phyloP scores from a whole-genome alignment of 2,888 invertebrate genomes.

The Agrypnus murinus region DNA sequence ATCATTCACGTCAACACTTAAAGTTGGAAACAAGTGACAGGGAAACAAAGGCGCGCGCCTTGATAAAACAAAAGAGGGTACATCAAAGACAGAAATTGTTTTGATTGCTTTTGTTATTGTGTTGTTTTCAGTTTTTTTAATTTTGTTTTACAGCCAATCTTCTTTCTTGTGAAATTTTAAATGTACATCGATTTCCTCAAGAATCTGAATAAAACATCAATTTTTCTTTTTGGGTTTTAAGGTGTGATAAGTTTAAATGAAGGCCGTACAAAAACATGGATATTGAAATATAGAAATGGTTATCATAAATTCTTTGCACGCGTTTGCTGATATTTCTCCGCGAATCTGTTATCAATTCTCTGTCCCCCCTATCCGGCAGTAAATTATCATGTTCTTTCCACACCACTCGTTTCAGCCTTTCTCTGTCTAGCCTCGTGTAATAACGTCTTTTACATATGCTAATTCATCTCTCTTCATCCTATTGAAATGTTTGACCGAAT shows the following conservation, averaged over 20 bases:
- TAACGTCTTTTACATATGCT: constrained; percentile 45
- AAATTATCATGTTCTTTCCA: constrained; percentile 55
- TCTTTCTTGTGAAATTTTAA: not conserved
- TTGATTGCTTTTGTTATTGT: constrained; percentile 46
- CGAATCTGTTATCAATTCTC: constrained; percentile 56
- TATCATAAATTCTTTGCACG: constrained; percentile 55
- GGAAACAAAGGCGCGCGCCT: constrained; percentile 48
- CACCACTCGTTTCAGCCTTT: constrained; percentile 45
- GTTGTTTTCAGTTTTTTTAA: constrained; percentile 6
- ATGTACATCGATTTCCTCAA: no score
- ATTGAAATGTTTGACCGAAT: constrained; percentile 47
- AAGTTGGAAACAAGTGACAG: constrained; percentile 52
- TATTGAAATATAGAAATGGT: constrained; percentile 45
- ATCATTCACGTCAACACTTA: constrained; percentile 56
- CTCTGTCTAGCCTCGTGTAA: constrained; percentile 44
- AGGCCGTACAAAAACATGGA: constrained; percentile 29
- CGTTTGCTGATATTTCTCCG: constrained; percentile 54
- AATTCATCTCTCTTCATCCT: constrained; percentile 46
- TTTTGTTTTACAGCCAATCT: not conserved
- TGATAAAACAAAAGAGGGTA: constrained; percentile 47
- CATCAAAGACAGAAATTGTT: constrained; percentile 51
- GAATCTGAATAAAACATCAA: no score
- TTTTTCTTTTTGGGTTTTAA: not conserved
- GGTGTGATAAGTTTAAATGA: not conserved
- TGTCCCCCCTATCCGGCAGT: constrained; percentile 52